phyloP scores from a whole-genome alignment of 2,888 invertebrate genomes.

The Caenorhabditis doughertyi region DNA sequence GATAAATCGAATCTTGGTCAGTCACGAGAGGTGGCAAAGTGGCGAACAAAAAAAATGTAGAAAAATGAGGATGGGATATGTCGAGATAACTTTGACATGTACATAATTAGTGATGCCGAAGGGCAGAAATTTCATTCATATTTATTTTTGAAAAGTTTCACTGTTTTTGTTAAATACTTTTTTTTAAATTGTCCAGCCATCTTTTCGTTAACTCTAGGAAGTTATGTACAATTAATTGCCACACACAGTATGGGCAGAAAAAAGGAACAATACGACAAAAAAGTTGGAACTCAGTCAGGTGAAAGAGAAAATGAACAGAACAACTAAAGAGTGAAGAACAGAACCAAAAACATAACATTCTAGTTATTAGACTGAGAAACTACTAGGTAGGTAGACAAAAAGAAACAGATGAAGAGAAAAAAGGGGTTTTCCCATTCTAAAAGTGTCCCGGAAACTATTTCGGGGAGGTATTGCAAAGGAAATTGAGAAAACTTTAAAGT shows the following conservation, averaged over 20 bases:
- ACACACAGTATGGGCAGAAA: neutral
- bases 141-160: slow-evolving; percentile 1
- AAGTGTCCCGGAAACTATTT: slow-evolving; percentile 41
- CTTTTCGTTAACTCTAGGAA: neutral
- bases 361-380: slow-evolving; percentile 24
- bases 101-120: slow-evolving; percentile 59
- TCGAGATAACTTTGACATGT: slow-evolving; percentile 55
- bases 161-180: neutral
- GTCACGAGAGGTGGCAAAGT: slow-evolving; percentile 48
- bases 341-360: slow-evolving; percentile 39
- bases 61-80: slow-evolving; percentile 14
- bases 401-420: slow-evolving; percentile 25
- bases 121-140: slow-evolving; percentile 38
- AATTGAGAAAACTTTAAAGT: slow-evolving; percentile 19
- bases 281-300: slow-evolving; percentile 53
- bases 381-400: slow-evolving; percentile 23
- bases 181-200: neutral
- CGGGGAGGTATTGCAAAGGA: slow-evolving; percentile 17
- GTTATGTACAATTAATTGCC: slow-evolving; percentile 28
- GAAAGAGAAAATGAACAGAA: slow-evolving; percentile 27
- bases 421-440: slow-evolving; percentile 30
- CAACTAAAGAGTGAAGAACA: slow-evolving; percentile 31
- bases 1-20: slow-evolving; percentile 62
- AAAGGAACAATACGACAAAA: slow-evolving; percentile 29
- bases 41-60: slow-evolving; percentile 30